Percentiles rank a stretch among this genome's conserved stretches.
Evolutionary conservation across 2,113 vertebrate genomes (phyloP).

Genomic region (Poecilia latipinna): DNA sequence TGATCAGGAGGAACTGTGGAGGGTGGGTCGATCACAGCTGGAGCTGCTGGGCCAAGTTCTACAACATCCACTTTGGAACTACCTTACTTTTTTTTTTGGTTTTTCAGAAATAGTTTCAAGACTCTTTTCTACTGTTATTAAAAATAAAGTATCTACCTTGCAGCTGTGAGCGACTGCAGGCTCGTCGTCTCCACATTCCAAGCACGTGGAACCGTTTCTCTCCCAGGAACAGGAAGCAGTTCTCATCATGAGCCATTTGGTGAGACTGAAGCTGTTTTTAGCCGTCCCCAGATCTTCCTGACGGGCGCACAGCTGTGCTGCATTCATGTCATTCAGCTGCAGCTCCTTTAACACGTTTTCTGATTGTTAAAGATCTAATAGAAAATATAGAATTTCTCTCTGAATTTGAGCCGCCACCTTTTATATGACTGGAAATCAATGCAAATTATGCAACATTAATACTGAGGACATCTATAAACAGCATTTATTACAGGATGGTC

Average conservation of each 20-base stretch:
- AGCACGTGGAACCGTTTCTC: background rate
- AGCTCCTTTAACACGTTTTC: too few relatives aligned
- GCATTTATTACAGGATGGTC: background rate
- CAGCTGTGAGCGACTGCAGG: background rate
- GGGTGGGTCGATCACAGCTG: background rate
- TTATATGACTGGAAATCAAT: too few relatives aligned
- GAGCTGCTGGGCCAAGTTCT: background rate
- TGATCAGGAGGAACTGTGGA: slow-evolving; percentile 2
- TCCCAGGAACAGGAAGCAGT: background rate
- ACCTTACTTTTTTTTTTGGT: background rate
- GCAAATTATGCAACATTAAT: too few relatives aligned
- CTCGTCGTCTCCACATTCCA: background rate
- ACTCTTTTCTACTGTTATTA: background rate
- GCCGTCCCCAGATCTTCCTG: too few relatives aligned
- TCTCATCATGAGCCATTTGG: too few relatives aligned
- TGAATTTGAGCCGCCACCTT: background rate
- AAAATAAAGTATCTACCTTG: background rate
- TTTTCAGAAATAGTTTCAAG: background rate
- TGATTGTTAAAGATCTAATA: too few relatives aligned
- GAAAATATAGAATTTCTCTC: background rate
- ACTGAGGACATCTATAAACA: background rate
- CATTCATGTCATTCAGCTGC: background rate
- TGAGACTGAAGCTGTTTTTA: background rate
- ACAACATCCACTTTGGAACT: background rate
- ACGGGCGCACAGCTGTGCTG: background rate